Base-by-base conservation (phyloP, 1,140 invertebrate genomes). In the Streblospio benedicti region DNA sequence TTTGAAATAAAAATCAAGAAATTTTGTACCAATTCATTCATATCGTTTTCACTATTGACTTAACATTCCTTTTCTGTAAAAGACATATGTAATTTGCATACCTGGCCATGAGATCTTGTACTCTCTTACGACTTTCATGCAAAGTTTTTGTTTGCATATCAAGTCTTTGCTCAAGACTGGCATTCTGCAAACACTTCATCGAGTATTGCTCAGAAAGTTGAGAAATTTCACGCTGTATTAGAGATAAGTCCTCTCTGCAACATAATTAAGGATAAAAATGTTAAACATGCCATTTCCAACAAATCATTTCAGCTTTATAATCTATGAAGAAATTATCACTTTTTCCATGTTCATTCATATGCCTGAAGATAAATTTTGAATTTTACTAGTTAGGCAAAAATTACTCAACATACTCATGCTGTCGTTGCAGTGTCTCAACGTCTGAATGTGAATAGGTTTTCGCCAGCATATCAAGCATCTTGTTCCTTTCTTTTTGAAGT, bases 161-260 rank as follows among this genome's bases (percentile, higher is more conserved):
- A 25, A 93, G 81, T 71, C 90, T 86, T 74, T 93, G 90, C 69
- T 92, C 89, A 41, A 93, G 75, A 23, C 87, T 84, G 0, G 90
- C 88, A 14, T 89, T 88, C 74, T 94, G 90, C 47, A 93, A 84
- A 77, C 91, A 93, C 74, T 93, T 94, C 9, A 89, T 84, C 1
- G 90, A 92, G 76, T 93, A 91, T 69, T 91, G 89, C 64, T 93
- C 87, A 0, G 89, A 91, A 49, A 95, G 80, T 16, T 89, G 89
- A 23, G 91, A 78, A 67, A 95, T 88, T 75, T 93, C 90, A 62
- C 85, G 82, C 61, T 88, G 86, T 51, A 93, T 87, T 71, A 88
- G 86, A 67, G 88, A 85, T 81, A 91, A 85, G 75, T 90, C 88
- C 68, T 86, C 84, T 68, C 87, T 89, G 69, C 18, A 77, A 59